Conservation (phyloP, 2,797 vertebrate genomes). For the Schizopygopsis pylzovi region DNA sequence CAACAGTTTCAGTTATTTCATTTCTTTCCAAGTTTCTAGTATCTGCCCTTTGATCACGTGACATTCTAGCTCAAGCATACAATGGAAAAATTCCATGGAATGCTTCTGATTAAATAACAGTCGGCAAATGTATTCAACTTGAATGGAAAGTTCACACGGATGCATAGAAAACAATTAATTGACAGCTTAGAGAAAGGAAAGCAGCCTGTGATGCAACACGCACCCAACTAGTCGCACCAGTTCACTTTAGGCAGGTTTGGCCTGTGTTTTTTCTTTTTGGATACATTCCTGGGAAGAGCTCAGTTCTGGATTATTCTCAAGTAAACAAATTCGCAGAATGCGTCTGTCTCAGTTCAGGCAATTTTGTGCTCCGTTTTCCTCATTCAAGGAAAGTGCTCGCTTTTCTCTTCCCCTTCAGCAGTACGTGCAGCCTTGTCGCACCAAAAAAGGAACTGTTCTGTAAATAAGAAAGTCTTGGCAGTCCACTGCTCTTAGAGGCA, state of each 20-base stretch:
- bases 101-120: conserved; percentile 40
- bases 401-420: conserved; percentile 51
- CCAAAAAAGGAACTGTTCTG: conserved; percentile 74
- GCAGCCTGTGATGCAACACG: neutral
- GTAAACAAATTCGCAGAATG: conserved; percentile 41
- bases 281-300: conserved; percentile 40
- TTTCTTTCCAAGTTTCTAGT: neutral
- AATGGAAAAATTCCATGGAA: conserved; percentile 55
- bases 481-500: conserved; percentile 56
- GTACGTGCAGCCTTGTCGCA: conserved; percentile 54
- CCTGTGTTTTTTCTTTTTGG: conserved; percentile 11
- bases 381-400: conserved; percentile 45
- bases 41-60: neutral
- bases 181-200: neutral
- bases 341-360: conserved; percentile 43
- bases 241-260: conserved; percentile 20
- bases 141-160: neutral
- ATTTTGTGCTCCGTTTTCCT: conserved; percentile 52
- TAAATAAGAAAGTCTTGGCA: conserved; percentile 67
- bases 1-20: neutral
- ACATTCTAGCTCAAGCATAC: neutral
- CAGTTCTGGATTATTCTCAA: conserved; percentile 9
- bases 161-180: neutral
- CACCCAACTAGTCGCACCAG: neutral
- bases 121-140: neutral